Base-by-base conservation (phyloP, 37 sponge, comb jelly and placozoan genomes). In the Petrosia ficiformis region DNA sequence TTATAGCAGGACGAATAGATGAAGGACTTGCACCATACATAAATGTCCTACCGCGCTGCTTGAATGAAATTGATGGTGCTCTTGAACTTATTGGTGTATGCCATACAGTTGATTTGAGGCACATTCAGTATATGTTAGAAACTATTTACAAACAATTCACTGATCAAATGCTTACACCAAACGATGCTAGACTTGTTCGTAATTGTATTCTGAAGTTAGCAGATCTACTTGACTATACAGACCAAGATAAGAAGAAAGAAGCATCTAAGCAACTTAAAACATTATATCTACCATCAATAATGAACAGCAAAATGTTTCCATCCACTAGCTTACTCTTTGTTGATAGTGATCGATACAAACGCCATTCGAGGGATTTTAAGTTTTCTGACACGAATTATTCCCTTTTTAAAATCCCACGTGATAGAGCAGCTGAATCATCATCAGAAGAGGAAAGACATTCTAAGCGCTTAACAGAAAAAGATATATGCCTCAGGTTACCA, bases 401-500 rank as follows among this genome's bases (percentile, higher is more conserved):
- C n/a, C 6, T 61, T 6, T 61, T 61, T 61, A n/a, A 24, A n/a
- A 26, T 61, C 6, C 63, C 63, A n/a, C 54, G 14, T 48, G 54
- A 48, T 48, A 48, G 14, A 48, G 22, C 26, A 26, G 28, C 28
- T n/a, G 26, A n/a, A n/a, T n/a, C 5, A 26, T n/a, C 14, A 14
- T 48, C 54, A 19, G 14, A 19, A 8, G 14, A 8, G 6, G 63
- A n/a, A 26, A n/a, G 26, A 22, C 14, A 5, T 26, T 29, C 28
- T 26, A 29, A n/a, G 11, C 5, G 22, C 5, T 5, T 26, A 8
- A 26, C 63, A n/a, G 63, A 61, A 61, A 16, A 42, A 19, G 29
- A 78, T 44, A 1, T 80, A 6, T 80, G 80, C 57, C 48, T 39
- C 22, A 54, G 31, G 19, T 40, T 80, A 41, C 80, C 80, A 59